Conservation (phyloP, 2,888 invertebrate genomes). For the Microplitis deprimator region DNA sequence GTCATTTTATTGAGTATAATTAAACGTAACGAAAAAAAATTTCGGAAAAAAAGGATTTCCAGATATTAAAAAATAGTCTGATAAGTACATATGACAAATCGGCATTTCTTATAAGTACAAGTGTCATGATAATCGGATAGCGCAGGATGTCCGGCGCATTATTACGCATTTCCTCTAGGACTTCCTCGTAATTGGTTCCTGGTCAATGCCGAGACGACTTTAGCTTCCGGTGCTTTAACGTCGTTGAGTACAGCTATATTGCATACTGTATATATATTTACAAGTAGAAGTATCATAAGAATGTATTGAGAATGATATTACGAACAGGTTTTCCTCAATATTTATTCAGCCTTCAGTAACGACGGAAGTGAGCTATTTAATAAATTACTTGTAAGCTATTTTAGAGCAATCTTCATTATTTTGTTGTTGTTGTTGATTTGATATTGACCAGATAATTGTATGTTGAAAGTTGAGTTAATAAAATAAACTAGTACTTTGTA, state of each 20-base stretch:
- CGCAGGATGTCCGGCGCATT: slow-evolving; percentile 33
- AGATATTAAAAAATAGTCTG: neutral
- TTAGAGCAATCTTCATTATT: neutral
- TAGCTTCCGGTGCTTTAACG: slow-evolving; percentile 13
- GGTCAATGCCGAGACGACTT: slow-evolving; percentile 17
- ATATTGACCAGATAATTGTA: neutral
- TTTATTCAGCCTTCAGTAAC: neutral
- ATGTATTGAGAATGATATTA: neutral
- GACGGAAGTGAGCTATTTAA: neutral
- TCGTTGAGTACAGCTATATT: neutral
- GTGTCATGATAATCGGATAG: slow-evolving; percentile 3
- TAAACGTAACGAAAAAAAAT: too few species aligned
- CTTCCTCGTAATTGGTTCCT: slow-evolving; percentile 42
- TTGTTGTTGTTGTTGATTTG: neutral
- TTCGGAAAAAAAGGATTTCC: too few species aligned
- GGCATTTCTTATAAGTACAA: slow-evolving; percentile 9
- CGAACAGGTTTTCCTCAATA: neutral
- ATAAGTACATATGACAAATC: slow-evolving; percentile 1
- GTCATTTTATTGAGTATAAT: too few species aligned
- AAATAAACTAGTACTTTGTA: neutral
- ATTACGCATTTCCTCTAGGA: slow-evolving; percentile 29
- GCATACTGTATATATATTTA: neutral
- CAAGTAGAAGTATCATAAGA: neutral
- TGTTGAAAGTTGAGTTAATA: neutral
- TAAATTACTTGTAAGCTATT: neutral